Conservation (phyloP, 2,888 invertebrate species). For the Herminia tarsipennalis region DNA sequence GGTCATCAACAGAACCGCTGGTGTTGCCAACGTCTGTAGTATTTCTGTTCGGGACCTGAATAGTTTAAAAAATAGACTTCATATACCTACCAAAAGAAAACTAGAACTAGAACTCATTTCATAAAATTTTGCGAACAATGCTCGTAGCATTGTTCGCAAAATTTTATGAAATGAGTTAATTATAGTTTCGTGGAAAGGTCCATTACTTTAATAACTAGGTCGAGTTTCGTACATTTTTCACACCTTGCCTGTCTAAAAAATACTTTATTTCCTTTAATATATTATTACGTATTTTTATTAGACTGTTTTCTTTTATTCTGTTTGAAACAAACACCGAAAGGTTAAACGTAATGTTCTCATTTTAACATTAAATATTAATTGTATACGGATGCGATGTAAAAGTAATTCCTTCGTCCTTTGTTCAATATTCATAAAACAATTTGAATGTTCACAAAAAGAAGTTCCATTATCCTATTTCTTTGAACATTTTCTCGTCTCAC, state of each 20-base stretch:
- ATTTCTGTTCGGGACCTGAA: too few relatives aligned
- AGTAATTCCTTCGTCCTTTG: slow-evolving; percentile 37
- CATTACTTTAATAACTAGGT: slow-evolving; percentile 3
- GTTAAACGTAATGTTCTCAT: slow-evolving; percentile 7
- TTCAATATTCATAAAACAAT: slow-evolving; percentile 58
- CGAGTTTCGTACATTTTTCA: not conserved
- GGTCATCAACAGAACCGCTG: too few relatives aligned
- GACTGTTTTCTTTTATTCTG: not conserved
- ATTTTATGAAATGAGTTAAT: slow-evolving; percentile 18
- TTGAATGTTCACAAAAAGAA: slow-evolving; percentile 52
- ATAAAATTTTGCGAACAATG: too few relatives aligned
- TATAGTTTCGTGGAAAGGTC: not conserved
- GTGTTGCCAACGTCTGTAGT: too few relatives aligned
- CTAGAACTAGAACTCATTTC: too few relatives aligned
- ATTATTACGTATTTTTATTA: not conserved
- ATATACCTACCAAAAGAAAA: too few relatives aligned
- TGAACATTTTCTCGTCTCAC: slow-evolving; percentile 54
- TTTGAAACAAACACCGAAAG: slow-evolving; percentile 5
- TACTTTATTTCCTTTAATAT: not conserved
- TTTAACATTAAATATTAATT: slow-evolving; percentile 36
- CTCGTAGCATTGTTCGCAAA: too few relatives aligned
- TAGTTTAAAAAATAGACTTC: too few relatives aligned
- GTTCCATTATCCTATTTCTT: slow-evolving; percentile 63
- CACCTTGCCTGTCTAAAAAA: not conserved
- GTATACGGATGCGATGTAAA: slow-evolving; percentile 27